phyloP scores from a whole-genome alignment of 2,888 invertebrate species.

The Lycaena phlaeas region DNA sequence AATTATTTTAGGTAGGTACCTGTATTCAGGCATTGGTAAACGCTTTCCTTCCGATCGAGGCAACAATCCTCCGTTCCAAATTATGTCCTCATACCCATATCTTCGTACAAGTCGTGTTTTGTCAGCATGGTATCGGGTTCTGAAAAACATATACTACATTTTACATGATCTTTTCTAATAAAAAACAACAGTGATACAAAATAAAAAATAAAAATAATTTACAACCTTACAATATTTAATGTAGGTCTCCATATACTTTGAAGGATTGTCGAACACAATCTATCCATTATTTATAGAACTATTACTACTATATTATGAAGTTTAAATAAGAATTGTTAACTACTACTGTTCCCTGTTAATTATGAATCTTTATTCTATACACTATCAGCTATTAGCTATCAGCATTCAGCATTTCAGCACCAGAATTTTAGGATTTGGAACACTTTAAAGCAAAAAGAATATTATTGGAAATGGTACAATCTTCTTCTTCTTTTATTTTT shows the following conservation, averaged over 20 bases:
- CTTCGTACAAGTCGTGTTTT: slow-evolving; percentile 76
- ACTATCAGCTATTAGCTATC: too few relatives aligned
- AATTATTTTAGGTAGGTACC: too few relatives aligned
- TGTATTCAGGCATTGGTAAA: slow-evolving; percentile 79
- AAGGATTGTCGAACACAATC: slow-evolving; percentile 42
- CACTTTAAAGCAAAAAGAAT: too few relatives aligned
- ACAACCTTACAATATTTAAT: slow-evolving; percentile 51
- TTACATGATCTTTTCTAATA: background rate
- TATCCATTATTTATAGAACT: slow-evolving; percentile 38
- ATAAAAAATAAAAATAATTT: background rate
- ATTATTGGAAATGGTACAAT: too few relatives aligned
- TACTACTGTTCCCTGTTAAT: too few relatives aligned
- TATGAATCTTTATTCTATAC: too few relatives aligned
- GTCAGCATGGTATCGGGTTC: slow-evolving; percentile 75
- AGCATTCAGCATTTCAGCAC: too few relatives aligned
- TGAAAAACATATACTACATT: slow-evolving; percentile 27
- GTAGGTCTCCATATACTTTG: slow-evolving; percentile 50
- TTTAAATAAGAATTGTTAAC: too few relatives aligned
- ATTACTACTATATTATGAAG: too few relatives aligned
- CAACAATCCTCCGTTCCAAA: slow-evolving; percentile 78
- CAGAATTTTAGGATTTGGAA: too few relatives aligned
- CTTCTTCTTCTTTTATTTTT: too few relatives aligned
- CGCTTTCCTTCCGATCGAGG: slow-evolving; percentile 75
- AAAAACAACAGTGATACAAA: background rate
- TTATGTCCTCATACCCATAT: slow-evolving; percentile 80